Evolutionary conservation across 2,113 vertebrate species (phyloP), one percentile per base, ranked within the genome.

Genomic region (Gulo gulo): DNA sequence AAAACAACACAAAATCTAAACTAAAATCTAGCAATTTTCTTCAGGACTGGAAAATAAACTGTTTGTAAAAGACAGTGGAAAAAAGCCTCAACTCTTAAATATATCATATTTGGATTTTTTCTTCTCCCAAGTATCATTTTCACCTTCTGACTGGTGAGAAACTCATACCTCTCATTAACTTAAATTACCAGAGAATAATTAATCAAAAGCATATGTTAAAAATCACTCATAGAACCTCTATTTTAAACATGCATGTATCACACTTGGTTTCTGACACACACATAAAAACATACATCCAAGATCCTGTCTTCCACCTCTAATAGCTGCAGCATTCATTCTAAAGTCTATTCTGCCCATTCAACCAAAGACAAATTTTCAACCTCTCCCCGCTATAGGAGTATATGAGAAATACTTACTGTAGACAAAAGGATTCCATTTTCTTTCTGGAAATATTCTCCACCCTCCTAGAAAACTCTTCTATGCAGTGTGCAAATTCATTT

Each of bases 341-440:
- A 97, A 96, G 69, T 83, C 81, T 95, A 55, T 98, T 98, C 97
- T 87, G 73, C 73, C 78, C 67, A 59, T n/a, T 65, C 65, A 84
- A 88, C 85, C 73, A 91, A 94, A 97, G 57, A 88, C 47, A 93
- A 81, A 92, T 97, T 98, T 95, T 96, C 97, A 98, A 98, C 97
- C 98, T 99, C 89, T 97, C 81, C 97, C 91, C 69, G 45, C 0
- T 85, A 93, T 85, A 29, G 39, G 1, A 1, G 67, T 52, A 83
- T 47, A 31, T 92, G 89, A 95, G 93, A 95, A 98, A 98, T 97
- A 98, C 98, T 98, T 97, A 98, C 96, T 13, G 69, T 96, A 99
- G 98, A 99, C 98, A 99, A 99, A 99, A 99, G 99, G 98, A 98
- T 99, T 99, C 98, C 98, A 98, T 99, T 98, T 98, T 98, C 93